A percentile compares a stretch with the other conserved stretches of the same genome.
These are phyloP conservation scores for Coptotermes formosanus DNA, from an alignment of 1,140 invertebrate genomes.

Conservation along the genomic window DNA sequence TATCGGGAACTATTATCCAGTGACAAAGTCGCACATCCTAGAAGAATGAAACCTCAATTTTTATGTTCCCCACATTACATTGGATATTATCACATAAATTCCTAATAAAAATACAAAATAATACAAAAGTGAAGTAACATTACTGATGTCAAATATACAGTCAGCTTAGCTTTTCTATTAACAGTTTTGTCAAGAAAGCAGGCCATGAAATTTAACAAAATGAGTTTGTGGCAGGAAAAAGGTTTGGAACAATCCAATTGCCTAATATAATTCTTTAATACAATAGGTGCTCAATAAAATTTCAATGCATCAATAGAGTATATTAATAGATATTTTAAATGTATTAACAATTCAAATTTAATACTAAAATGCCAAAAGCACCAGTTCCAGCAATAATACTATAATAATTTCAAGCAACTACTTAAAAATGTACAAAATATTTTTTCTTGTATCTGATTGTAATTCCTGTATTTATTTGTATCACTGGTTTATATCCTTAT, in stretches of 20 bases:
- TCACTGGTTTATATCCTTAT: neutral
- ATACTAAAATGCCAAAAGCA: slow-evolving; percentile 1
- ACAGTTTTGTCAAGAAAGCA: neutral
- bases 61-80: neutral
- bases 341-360: slow-evolving; percentile 13
- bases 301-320: neutral
- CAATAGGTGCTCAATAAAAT: neutral
- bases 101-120: neutral
- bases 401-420: neutral
- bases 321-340: slow-evolving; percentile 11
- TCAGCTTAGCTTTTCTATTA: neutral
- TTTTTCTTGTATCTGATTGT: neutral
- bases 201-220: neutral
- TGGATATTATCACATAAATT: neutral
- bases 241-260: neutral
- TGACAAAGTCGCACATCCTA: too few species aligned
- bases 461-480: neutral
- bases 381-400: neutral
- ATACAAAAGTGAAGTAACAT: neutral
- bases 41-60: neutral
- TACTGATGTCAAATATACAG: neutral
- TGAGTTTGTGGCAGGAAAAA: neutral
- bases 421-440: slow-evolving; percentile 1
- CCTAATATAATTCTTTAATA: neutral
- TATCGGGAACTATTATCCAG: too few species aligned